Evolutionary conservation across 2,888 invertebrate species (phyloP).

Genomic region (Caenorhabditis virilis): DNA sequence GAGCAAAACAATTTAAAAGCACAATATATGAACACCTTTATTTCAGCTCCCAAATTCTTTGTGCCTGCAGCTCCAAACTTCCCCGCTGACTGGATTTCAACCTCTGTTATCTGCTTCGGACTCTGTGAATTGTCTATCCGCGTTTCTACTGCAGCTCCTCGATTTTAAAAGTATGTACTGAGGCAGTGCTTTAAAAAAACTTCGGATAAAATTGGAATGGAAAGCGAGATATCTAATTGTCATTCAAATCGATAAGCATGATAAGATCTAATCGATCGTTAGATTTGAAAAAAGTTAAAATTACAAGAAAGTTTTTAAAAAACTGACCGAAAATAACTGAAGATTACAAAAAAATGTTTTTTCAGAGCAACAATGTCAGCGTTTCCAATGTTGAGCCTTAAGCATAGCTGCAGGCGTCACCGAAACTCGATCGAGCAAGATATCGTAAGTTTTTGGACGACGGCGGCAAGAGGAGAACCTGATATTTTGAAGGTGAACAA

Average conservation of each 20-base stretch:
- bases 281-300: no score
- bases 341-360: not conserved
- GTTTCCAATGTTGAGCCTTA: slow-evolving; percentile 52
- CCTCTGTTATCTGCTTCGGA: slow-evolving; percentile 64
- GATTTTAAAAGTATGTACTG: slow-evolving; percentile 20
- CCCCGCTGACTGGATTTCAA: slow-evolving; percentile 58
- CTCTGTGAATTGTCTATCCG: slow-evolving; percentile 62
- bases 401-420: slow-evolving; percentile 36
- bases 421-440: slow-evolving; percentile 17
- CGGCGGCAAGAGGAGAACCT: no score
- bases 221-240: not conserved
- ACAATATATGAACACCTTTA: not conserved
- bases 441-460: slow-evolving; percentile 9
- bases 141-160: slow-evolving; percentile 51
- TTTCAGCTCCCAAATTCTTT: slow-evolving; percentile 23
- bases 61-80: slow-evolving; percentile 40
- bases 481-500: no score
- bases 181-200: not conserved
- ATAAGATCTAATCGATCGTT: no score
- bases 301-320: no score
- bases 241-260: no score
- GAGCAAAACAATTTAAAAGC: not conserved
- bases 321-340: not conserved
- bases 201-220: not conserved
- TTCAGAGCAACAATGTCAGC: slow-evolving; percentile 43